These are phyloP conservation scores for Odontomyia ornata DNA, from an alignment of 2,888 invertebrate species.

Conservation along the genomic window DNA sequence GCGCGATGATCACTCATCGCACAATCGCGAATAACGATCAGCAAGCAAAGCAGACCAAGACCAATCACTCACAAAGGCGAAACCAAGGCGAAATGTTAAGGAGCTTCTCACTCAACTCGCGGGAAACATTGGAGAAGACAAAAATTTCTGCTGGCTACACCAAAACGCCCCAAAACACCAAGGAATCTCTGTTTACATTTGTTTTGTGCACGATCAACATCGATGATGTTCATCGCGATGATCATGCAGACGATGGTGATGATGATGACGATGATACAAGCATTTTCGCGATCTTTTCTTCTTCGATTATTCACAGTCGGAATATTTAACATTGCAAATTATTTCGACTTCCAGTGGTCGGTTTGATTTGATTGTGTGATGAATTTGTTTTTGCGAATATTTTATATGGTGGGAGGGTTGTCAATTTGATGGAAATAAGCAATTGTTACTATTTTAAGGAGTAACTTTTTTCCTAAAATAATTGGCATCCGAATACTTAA, in stretches of 20 bases:
- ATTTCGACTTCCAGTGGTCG: not conserved
- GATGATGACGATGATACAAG: not conserved
- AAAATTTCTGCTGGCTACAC: not conserved
- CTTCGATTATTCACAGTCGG: not conserved
- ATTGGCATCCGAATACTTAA: too few relatives aligned
- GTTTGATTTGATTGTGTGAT: not conserved
- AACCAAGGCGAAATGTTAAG: not conserved
- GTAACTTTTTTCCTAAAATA: not conserved
- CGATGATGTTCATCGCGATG: not conserved
- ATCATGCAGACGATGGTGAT: too few relatives aligned
- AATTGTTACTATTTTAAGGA: too few relatives aligned
- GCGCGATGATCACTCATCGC: conserved; percentile 27
- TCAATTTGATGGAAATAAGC: too few relatives aligned
- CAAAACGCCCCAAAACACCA: too few relatives aligned
- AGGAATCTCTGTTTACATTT: conserved; percentile 10
- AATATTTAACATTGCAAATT: conserved; percentile 5
- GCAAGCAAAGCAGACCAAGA: not conserved
- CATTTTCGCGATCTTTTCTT: conserved; percentile 23
- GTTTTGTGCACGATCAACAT: not conserved
- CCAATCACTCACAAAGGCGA: not conserved
- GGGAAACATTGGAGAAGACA: not conserved
- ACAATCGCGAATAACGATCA: conserved; percentile 14
- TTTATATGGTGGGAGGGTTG: too few relatives aligned
- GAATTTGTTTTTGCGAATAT: not conserved
- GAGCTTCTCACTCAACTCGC: not conserved